Base-by-base conservation (phyloP, 2,797 vertebrate species). In the Aulostomus chinensis region DNA sequence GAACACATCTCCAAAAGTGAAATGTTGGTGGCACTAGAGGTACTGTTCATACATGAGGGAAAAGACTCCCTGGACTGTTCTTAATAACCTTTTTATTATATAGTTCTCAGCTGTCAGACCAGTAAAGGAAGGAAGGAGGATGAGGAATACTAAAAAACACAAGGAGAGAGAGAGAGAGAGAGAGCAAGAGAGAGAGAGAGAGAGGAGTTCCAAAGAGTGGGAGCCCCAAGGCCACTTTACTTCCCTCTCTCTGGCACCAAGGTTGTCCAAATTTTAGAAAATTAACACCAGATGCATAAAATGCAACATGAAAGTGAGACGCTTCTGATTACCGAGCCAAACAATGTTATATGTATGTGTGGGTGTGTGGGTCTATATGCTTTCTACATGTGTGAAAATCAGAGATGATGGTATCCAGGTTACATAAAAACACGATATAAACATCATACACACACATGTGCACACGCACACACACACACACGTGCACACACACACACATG, bases 401-500 rank as follows among this genome's bases (percentile, higher is more conserved):
- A 67, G 63, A 76, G 24, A 51, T 8, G 26, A 24, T 29, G 47
- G 11, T 60, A 29, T 53, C 37, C 53, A 58, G n/a, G 68, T 81
- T 80, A 73, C 25, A 63, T 61, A 71, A 76, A 76, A 33, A n/a
- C n/a, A n/a, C n/a, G n/a, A n/a, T n/a, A n/a, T n/a, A n/a, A 39
- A 24, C 41, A 63, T 34, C 28, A 48, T 39, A 49, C 35, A 66
- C 66, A 14, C 1, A 24, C 35, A 42, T 28, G 31, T 10, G 21
- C 13, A 22, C 30, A 34, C 65, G 39, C 17, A 9, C 31, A 35
- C 41, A 53, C 48, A 48, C 13, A 17, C 47, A 13, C 28, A 31
- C 29, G 42, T 11, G 41, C n/a, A 61, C 22, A 63, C 24, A 49
- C 28, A 34, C 45, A 21, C 38, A 31, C 10, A 52, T 18, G 50